Evolutionary conservation across 2,888 invertebrate species (phyloP), one percentile per base, ranked within the genome.

Genomic region (Scaptomyza caliginosa): DNA sequence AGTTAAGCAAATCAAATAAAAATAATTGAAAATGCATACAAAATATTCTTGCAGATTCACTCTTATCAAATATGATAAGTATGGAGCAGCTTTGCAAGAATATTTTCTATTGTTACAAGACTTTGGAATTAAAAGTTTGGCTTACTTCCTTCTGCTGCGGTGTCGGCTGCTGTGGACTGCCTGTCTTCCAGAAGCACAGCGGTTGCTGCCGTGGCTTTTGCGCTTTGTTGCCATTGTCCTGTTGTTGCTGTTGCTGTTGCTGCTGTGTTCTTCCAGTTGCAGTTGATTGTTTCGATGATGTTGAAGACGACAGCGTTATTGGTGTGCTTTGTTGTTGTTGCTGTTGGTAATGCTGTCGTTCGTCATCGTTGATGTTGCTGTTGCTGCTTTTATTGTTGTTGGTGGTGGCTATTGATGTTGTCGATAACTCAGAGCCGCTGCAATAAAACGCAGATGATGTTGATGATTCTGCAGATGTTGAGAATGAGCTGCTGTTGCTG

Each of bases 81-180:
- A n/a, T 19, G 1, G 2, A 24, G 10, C 32, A 23, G 16, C 24
- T 16, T 10, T 46, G 46, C 46, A 32, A 21, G 21, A 13, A 32
- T 13, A 32, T 13, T 32, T n/a, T 13, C 3, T 30, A 46, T 11
- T 10, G 7, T 13, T 28, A 8, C n/a, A 16, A 11, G n/a, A 8
- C 6, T 24, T 55, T 55, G 7, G 4, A 16, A 34, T 23, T 39
- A 24, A 56, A 54, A 54, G 19, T 32, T 64, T 32, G 26, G 24
- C 72, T 80, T 32, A 81, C 88, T 58, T 81, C 77, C 39, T 88
- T 88, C 4, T 70, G 67, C 49, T 88, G 88, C 49, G 52, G 34
- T 4, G 84, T 83, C 2, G 72, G 71, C 48, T 77, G 78, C 28
- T 85, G 83, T 11, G 71, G 72, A 30, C 79, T 79, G 54, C 80